Evolutionary conservation across 1,140 invertebrate genomes (phyloP), one percentile per base, ranked within the genome.

Genomic region (Heliconius hermathena): DNA sequence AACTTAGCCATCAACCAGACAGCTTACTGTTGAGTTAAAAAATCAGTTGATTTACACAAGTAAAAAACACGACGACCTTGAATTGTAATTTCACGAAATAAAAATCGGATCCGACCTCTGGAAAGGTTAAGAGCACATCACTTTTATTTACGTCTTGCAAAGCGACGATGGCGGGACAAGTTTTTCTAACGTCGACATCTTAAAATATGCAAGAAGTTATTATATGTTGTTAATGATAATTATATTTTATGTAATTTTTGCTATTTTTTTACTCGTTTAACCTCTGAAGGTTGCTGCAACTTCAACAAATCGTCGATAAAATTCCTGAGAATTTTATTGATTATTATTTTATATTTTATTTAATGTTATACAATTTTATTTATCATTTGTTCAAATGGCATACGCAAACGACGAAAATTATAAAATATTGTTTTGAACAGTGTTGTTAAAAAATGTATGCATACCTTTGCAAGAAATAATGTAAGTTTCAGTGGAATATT

Each of bases 111-210:
- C 76, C 82, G 91, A 93, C 91, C 93, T 92, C 85, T 92, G 84
- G 84, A 91, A 93, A 93, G 90, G 93, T 94, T 93, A 91, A 90
- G 88, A 89, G 89, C 90, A 90, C 90, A 91, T 91, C 87, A 90
- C 83, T 91, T 93, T 92, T 92, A 91, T 92, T 92, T 89, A 82
- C 76, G 84, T 89, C 86, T 84, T 85, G 81, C 83, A 85, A 87
- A 86, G 80, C 81, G 81, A 84, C 84, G 79, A 73, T 75, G 77
- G 38, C 76, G 73, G 84, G 87, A 91, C 90, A 85, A 87, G 88
- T 89, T 92, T 88, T 88, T 84, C 70, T 76, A 83, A 86, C 76
- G 73, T 36, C 72, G 49, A 22, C 70, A 72, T 77, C 29, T 82
- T 81, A 82, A 87, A 86, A 82, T 84, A 87, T 85, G 80, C 82